phyloP scores from a whole-genome alignment of 2,888 invertebrate species.

The Lycia hirtaria region DNA sequence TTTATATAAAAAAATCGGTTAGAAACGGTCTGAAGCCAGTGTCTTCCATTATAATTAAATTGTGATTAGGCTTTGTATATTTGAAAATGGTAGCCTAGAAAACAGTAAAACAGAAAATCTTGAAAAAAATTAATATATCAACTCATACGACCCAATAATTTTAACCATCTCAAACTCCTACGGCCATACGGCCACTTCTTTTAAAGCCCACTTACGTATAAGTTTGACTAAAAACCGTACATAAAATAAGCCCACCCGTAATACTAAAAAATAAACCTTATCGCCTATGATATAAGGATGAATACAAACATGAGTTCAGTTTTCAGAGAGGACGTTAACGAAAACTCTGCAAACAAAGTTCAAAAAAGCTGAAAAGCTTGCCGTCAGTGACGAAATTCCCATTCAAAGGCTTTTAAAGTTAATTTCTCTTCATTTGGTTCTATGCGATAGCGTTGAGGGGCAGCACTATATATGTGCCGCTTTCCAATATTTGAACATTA shows the following conservation, averaged over 20 bases:
- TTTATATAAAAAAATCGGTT: no score
- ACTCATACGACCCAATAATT: no score
- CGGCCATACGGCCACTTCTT: no score
- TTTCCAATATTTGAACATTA: not conserved
- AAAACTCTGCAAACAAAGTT: conserved; percentile 32
- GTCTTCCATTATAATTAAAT: no score
- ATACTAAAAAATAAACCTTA: not conserved
- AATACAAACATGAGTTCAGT: not conserved
- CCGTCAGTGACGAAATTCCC: conserved; percentile 21
- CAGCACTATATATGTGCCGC: not conserved
- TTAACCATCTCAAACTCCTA: no score
- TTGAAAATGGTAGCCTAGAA: no score
- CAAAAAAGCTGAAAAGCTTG: conserved; percentile 31
- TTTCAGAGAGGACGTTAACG: conserved; percentile 13
- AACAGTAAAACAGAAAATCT: no score
- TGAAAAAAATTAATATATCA: no score
- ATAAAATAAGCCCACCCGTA: not conserved
- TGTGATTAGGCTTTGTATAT: no score
- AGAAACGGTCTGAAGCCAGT: no score
- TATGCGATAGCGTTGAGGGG: conserved; percentile 38
- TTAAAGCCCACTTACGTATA: conserved; percentile 13
- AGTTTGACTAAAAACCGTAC: conserved; percentile 17
- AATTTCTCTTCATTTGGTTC: conserved; percentile 30
- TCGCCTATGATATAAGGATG: not conserved
- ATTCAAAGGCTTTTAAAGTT: conserved; percentile 29